Evolutionary conservation across 2,797 vertebrate genomes (phyloP), one percentile per base, ranked within the genome.

Genomic region (Pseudomugil gertrudae): DNA sequence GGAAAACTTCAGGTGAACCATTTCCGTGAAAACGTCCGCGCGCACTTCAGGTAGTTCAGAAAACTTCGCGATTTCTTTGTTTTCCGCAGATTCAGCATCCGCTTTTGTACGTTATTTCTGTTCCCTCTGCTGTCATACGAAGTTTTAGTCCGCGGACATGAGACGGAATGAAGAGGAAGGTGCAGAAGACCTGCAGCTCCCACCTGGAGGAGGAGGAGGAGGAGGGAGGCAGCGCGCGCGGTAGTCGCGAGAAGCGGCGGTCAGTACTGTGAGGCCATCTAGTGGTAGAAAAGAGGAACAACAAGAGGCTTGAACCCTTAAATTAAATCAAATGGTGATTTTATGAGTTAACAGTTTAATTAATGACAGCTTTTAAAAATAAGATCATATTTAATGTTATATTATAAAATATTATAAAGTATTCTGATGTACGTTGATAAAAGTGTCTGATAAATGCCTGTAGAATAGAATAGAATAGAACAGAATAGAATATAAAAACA

Each of bases 1-100:
- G 56, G 65, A 60, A 86, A 89, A 90, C 73, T 89, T 88, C 90
- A 93, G 92, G 91, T 93, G 81, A 88, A 88, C 2, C 90, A 93
- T 93, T 89, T 93, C 92, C 90, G 86, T 75, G 69, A 82, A 78
- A 58, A 63, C 48, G 29, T 57, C 33, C 4, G 52, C 57, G n/a
- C 72, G 35, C n/a, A n/a, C 57, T 73, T 72, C 58, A 59, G 75
- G 63, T 76, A 81, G 57, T 60, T n/a, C 40, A 43, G 19, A 2
- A 43, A 43, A 43, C 17, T n/a, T 74, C 1, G 57, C 29, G 27
- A 6, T 14, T 72, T 17, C 54, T 74, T 52, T 66, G 1, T 27
- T 4, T 21, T 19, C 40, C 40, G 45, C 48, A 21, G 45, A 5
- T 21, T 36, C 67, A 11, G 43, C 19, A 1, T 67, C 26, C 10